Evolutionary conservation across 1,140 invertebrate species (phyloP).

Genomic region (Macrosteles quadrilineatus): DNA sequence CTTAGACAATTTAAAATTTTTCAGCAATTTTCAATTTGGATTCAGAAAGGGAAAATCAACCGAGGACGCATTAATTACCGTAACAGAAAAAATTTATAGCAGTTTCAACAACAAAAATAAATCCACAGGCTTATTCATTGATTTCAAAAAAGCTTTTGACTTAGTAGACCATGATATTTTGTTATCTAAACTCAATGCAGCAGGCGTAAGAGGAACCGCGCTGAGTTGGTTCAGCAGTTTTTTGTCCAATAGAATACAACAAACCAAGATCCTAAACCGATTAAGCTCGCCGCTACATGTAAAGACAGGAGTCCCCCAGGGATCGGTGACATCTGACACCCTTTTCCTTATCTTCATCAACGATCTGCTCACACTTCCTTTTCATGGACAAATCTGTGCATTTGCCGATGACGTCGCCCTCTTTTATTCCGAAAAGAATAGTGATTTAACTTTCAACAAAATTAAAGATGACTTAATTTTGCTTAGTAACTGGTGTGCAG

Average conservation of each 20-base stretch:
- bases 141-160: constrained; percentile 28
- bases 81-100: constrained; percentile 26
- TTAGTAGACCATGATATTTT: constrained; percentile 22
- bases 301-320: background rate
- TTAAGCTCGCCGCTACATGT: background rate
- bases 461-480: background rate
- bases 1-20: constrained; percentile 27
- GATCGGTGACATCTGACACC: background rate
- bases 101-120: constrained; percentile 24
- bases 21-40: constrained; percentile 18
- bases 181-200: constrained; percentile 11
- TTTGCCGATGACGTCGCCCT: constrained; percentile 18
- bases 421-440: background rate
- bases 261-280: too few relatives aligned
- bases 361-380: background rate
- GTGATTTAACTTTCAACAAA: background rate
- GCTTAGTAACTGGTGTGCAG: background rate
- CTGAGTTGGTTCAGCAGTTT: constrained; percentile 28
- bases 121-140: constrained; percentile 19
- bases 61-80: constrained; percentile 8
- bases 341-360: constrained; percentile 26
- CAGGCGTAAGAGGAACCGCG: constrained; percentile 14
- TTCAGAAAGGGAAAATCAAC: constrained; percentile 32
- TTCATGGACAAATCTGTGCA: background rate
- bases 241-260: constrained; percentile 12